A percentile compares a stretch with the other conserved stretches of the same genome.
Evolutionary conservation across 2,113 vertebrate genomes (phyloP).

Genomic region (Esox niger): DNA sequence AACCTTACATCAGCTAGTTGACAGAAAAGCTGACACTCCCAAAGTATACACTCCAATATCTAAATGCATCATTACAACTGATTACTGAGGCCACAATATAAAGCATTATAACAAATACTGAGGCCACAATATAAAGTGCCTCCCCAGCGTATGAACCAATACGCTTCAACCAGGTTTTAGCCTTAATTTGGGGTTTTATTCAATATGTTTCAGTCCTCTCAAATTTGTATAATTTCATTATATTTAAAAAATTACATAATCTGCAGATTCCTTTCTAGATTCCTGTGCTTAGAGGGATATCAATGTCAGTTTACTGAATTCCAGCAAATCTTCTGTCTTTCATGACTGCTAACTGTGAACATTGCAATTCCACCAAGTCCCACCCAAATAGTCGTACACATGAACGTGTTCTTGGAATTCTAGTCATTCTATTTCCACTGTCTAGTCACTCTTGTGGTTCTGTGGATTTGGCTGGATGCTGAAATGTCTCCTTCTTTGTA

Average conservation of each 20-base stretch:
- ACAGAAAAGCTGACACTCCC: constrained; percentile 26
- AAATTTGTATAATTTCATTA: constrained; percentile 28
- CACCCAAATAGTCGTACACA: not conserved
- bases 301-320: not conserved
- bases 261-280: constrained; percentile 30
- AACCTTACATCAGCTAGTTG: constrained; percentile 26
- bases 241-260: constrained; percentile 18
- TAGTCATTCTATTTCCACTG: not conserved
- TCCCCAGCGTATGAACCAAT: constrained; percentile 36
- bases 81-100: constrained; percentile 37
- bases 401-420: too few relatives aligned
- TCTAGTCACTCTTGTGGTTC: not conserved
- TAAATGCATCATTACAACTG: constrained; percentile 29
- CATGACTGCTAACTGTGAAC: not conserved
- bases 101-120: constrained; percentile 28
- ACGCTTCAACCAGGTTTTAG: constrained; percentile 50
- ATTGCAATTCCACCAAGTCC: not conserved
- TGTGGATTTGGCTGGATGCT: not conserved
- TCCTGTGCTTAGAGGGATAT: constrained; percentile 43
- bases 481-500: not conserved
- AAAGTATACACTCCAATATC: constrained; percentile 21
- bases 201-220: constrained; percentile 7
- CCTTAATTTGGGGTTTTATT: constrained; percentile 55
- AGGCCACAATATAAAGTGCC: constrained; percentile 20
- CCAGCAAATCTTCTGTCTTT: not conserved